Conservation (phyloP, 2,888 invertebrate genomes). For the Dugesia japonica region DNA sequence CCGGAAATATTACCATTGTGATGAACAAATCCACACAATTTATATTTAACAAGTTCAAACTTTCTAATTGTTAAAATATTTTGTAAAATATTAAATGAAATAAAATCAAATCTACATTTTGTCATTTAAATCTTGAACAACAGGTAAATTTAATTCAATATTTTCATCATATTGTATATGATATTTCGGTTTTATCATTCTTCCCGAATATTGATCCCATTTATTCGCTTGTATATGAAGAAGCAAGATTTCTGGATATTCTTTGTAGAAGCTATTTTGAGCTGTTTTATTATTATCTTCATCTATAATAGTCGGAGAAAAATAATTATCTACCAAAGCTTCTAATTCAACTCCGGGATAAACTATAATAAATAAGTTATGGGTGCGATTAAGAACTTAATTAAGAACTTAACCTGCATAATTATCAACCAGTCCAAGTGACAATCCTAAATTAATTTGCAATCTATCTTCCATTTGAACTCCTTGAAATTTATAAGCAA, state of each 20-base stretch:
- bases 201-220: not conserved
- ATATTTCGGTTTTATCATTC: not conserved
- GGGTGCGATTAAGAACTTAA: not conserved
- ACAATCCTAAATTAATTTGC: not conserved
- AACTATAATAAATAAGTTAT: not conserved
- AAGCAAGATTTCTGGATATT: not conserved
- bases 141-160: not conserved
- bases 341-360: not conserved
- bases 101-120: too few relatives aligned
- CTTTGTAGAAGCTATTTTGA: not conserved
- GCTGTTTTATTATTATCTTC: not conserved
- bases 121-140: not conserved
- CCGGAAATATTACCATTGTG: not conserved
- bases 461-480: not conserved
- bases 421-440: not conserved
- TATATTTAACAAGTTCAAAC: not conserved
- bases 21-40: not conserved
- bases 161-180: not conserved
- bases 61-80: not conserved
- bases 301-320: not conserved
- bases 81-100: too few relatives aligned
- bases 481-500: not conserved
- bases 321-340: not conserved
- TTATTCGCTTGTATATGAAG: constrained; percentile 2
- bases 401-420: not conserved